Base-by-base conservation (phyloP, 2,888 invertebrate genomes). In the Cantharis nigra region DNA sequence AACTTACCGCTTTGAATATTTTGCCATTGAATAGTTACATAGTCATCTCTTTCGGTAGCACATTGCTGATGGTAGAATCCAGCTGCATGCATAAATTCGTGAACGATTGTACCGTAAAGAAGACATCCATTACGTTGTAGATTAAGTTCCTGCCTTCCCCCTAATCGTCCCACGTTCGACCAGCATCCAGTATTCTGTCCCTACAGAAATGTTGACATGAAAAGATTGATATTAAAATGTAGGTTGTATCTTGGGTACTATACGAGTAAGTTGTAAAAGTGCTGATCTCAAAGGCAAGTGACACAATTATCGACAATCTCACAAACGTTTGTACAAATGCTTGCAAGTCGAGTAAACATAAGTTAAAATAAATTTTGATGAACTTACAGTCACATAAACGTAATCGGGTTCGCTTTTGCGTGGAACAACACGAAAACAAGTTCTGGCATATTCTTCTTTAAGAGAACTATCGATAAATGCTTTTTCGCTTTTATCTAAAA, bases 11-110 rank as follows among this genome's bases (percentile, higher is more conserved):
- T 2, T 33, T 13, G 3, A 4, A 33, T 33, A 84, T 96, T 95
- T 69, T 93, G 92, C 92, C 93, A 94, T 72, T 92, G 87, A 81
- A 96, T 94, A 80, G 91, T 90, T 2, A 96, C 93, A 86, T 91
- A 95, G 0, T 93, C 91, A 84, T 96, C 95, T 80, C 96, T 91
- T 87, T 96, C 93, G 14, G 92, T 91, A 26, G 95, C 91, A 84
- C 94, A 94, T 85, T 96, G 96, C 89, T 96, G 95, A 85, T 96
- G 96, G 86, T 93, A 94, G 87, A 96, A 96, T 0, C 96, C 96
- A 1, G 95, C 87, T 0, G 94, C 93, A 84, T 96, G 96, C 83
- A 96, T 90, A 85, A 96, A 90, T 86, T 96, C 96, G 85, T 96
- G 95, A 9, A 94, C 91, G 3, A 94, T 90, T 11, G 93, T 93